Base-by-base conservation (phyloP, 2,888 invertebrate species). In the Theristus sp. region DNA sequence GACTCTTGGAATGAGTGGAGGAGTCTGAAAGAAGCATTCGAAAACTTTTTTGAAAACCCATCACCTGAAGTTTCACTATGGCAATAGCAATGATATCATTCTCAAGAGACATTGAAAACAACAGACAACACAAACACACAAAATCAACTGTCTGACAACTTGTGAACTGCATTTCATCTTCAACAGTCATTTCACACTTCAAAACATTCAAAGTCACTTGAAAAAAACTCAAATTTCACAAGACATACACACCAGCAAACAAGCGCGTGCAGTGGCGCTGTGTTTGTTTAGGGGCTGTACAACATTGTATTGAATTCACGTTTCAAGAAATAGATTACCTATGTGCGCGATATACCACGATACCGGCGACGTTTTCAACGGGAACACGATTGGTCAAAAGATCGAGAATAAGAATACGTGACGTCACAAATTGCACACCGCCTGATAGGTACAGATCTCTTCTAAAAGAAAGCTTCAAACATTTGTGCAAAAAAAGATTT, bases 321-420 rank as follows among this genome's bases (percentile, higher is more conserved):
- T n/a, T n/a, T n/a, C n/a, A n/a, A n/a, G n/a, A n/a, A n/a, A n/a
- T n/a, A n/a, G n/a, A n/a, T n/a, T n/a, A 49, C 54, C 13, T 54
- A 75, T 98, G 93, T 1, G 93, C 94, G 70, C 87, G 82, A 66
- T 89, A 81, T 3, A 96, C 86, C 65, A 98, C 78, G 63, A 98
- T 84, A 3, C 96, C 96, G 10, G 89, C 88, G 26, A 96, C 83
- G 69, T 87, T 83, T 60, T 86, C 81, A 31, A 87, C 81, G 0
- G 96, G 96, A 47, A 98, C 82, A 65, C 91, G 81, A 62, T 87
- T 84, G 75, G 90, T 91, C 59, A 98, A 79, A 66, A 99, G 79
- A 79, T 98, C 98, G 6, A 98, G 89, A 2, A 98, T 90, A 61
- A 98, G 79, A 67, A 98, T 90, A 62, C 93, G 81, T 13, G 93